Percentiles rank a stretch among this genome's conserved stretches.
Evolutionary conservation across 2,888 invertebrate species (phyloP).

Genomic region (Andricus quercusramuli): DNA sequence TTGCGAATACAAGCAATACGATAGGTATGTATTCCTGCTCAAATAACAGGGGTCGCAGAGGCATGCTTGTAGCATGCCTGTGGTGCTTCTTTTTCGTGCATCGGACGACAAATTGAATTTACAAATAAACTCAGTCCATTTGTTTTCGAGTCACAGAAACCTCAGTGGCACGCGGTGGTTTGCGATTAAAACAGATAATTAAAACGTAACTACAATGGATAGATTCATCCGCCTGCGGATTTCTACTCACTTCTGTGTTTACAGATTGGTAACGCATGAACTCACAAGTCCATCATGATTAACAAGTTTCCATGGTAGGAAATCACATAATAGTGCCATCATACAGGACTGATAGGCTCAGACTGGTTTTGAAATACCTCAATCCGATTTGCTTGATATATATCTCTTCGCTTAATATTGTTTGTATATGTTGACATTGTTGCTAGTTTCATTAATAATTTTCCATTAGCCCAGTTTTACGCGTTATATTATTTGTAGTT

Average conservation of each 20-base stretch:
- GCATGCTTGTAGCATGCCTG: neutral
- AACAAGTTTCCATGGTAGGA: conserved; percentile 52
- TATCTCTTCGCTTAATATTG: too few relatives aligned
- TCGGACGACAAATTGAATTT: conserved; percentile 44
- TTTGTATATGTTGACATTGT: too few relatives aligned
- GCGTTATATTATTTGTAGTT: neutral
- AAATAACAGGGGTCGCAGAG: neutral
- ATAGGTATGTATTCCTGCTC: conserved; percentile 15
- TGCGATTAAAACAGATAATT: conserved; percentile 64
- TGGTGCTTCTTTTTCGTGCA: conserved; percentile 2
- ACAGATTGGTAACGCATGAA: conserved; percentile 53
- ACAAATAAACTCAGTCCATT: conserved; percentile 47
- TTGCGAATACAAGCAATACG: conserved; percentile 25
- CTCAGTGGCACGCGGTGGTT: conserved; percentile 33
- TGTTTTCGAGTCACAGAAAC: conserved; percentile 57
- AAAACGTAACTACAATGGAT: conserved; percentile 64
- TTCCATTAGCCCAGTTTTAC: neutral
- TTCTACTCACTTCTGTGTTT: conserved; percentile 51
- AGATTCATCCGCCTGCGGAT: conserved; percentile 47
- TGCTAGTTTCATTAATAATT: neutral
- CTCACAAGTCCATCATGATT: conserved; percentile 58
- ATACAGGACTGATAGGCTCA: conserved; percentile 51
- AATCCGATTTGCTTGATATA: neutral
- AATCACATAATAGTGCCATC: conserved; percentile 51
- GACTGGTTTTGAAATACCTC: conserved; percentile 42